phyloP scores from a whole-genome alignment of 2,797 vertebrate species.

The Smutsia temminckii region DNA sequence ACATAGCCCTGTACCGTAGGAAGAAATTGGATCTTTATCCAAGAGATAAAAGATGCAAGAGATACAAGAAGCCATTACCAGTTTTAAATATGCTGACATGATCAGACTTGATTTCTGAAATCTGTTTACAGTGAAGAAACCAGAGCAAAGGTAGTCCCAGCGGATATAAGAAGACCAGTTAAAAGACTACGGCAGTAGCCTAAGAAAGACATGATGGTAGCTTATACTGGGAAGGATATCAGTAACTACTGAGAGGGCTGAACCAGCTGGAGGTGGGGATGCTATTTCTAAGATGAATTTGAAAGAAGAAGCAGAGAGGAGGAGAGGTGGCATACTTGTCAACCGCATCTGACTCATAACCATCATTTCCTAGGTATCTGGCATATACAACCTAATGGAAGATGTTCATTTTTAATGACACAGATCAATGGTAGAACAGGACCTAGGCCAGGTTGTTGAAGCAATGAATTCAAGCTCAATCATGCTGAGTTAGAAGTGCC shows the following conservation, averaged over 20 bases:
- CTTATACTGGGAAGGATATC: background rate
- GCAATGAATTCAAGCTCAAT: constrained; percentile 31
- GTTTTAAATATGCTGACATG: background rate
- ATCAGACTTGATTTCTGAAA: constrained; percentile 39
- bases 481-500: background rate
- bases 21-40: background rate
- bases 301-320: background rate
- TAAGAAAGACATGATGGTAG: background rate
- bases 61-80: background rate
- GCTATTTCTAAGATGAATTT: background rate
- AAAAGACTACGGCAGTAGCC: background rate
- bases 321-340: background rate
- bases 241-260: background rate
- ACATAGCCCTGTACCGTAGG: background rate
- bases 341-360: too few species aligned
- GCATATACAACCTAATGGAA: background rate
- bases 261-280: background rate
- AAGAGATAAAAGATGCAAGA: constrained; percentile 14
- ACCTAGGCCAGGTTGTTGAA: background rate
- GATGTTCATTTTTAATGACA: background rate
- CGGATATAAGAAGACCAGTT: background rate
- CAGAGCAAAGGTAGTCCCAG: background rate
- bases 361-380: background rate
- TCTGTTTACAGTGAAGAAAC: background rate
- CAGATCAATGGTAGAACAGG: background rate